Evolutionary conservation across 2,888 invertebrate species (phyloP).

Genomic region (Celastrina argiolus): DNA sequence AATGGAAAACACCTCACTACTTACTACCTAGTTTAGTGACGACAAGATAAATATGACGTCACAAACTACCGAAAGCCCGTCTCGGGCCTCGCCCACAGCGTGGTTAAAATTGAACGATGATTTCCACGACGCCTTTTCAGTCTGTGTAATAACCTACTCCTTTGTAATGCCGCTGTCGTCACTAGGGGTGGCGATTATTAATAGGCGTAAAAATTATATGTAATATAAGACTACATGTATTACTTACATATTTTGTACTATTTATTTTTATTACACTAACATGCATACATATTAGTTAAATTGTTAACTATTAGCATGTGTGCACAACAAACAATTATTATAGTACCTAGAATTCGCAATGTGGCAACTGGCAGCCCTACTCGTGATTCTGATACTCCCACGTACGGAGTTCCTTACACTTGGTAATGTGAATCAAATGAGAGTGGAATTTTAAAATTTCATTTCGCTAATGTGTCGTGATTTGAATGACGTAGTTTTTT

Average conservation of each 20-base stretch:
- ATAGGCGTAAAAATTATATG: background rate
- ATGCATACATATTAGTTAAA: background rate
- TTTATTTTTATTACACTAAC: background rate
- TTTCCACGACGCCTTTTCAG: slow-evolving; percentile 13
- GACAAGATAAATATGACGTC: background rate
- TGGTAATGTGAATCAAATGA: slow-evolving; percentile 13
- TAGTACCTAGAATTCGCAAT: background rate
- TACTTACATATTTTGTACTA: background rate
- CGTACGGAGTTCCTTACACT: background rate
- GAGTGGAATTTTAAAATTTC: slow-evolving; percentile 8
- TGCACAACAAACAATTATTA: background rate
- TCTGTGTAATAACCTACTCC: slow-evolving; percentile 5
- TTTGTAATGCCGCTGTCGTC: slow-evolving; percentile 7
- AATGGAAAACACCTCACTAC: no score
- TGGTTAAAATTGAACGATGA: slow-evolving; percentile 7
- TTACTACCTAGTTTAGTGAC: no score
- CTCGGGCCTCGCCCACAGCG: background rate
- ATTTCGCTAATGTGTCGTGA: slow-evolving; percentile 11
- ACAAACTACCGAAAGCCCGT: background rate
- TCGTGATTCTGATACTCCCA: slow-evolving; percentile 8
- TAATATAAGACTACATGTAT: background rate
- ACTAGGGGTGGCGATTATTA: background rate
- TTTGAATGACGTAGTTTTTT: slow-evolving; percentile 6
- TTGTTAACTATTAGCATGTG: background rate
- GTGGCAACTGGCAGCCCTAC: background rate